Evolutionary conservation across 2,113 vertebrate species (phyloP).

Genomic region (Psophia crepitans): DNA sequence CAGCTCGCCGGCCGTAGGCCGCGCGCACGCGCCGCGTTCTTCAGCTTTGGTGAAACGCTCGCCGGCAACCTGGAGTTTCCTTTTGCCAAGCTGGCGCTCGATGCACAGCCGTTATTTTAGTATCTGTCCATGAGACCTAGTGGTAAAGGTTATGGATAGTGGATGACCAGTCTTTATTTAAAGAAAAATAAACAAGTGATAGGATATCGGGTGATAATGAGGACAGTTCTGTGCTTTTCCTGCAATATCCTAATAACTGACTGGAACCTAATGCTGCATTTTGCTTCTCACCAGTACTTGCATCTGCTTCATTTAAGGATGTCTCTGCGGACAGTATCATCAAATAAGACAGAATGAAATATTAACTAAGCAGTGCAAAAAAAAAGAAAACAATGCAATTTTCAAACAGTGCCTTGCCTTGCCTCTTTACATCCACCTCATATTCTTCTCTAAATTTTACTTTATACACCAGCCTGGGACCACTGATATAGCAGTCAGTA

Average conservation of each 20-base stretch:
- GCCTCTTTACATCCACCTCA: conserved; percentile 55
- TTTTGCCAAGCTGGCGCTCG: background rate
- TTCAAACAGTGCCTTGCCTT: conserved; percentile 62
- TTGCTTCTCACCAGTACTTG: conserved; percentile 4
- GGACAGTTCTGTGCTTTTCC: background rate
- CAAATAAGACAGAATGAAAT: conserved; percentile 60
- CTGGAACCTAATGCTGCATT: conserved; percentile 14
- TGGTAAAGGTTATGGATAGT: background rate
- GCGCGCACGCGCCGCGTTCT: background rate
- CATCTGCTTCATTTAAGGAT: conserved; percentile 36
- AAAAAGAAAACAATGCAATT: conserved; percentile 28
- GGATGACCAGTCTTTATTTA: background rate
- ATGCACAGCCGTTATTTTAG: background rate
- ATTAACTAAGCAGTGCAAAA: conserved; percentile 59
- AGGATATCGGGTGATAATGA: background rate
- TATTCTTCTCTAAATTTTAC: conserved; percentile 49
- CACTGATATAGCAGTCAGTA: conserved; percentile 54
- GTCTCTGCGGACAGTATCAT: background rate
- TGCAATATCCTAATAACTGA: conserved; percentile 5
- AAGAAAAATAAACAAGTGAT: background rate
- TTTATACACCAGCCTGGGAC: conserved; percentile 64
- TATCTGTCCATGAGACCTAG: background rate
- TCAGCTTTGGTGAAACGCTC: background rate
- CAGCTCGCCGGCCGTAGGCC: conserved; percentile 12
- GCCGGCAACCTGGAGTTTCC: background rate